Evolutionary conservation across 2,113 vertebrate species (phyloP), one percentile per base, ranked within the genome.

Genomic region (mouse (Mus musculus)): DNA sequence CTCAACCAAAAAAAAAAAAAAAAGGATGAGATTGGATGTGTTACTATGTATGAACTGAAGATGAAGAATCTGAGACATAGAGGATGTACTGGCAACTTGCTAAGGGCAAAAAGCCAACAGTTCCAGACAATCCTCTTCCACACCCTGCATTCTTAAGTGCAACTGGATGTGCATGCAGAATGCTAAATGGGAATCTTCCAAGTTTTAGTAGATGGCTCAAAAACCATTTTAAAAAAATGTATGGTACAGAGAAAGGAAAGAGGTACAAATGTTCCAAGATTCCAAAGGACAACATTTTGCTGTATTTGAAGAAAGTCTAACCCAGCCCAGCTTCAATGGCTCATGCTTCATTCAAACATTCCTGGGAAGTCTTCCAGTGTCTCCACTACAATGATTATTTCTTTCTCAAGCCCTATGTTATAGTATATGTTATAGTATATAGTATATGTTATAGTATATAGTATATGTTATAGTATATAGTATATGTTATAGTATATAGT

Each of bases 251-350:
- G 49, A 1, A 22, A 42, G 13, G 7, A 72, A 80, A 77, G 16
- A 3, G 19, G 42, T 54, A 10, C 11, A 61, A 61, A 36, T 17
- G 36, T 1, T 46, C 20, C 22, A 42, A 72, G 3, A 49, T 63
- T 46, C 65, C 12, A 28, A 91, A 88, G 1, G 5, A 0, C 33
- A 30, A 16, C 7, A 81, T 26, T 65, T 77, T 49, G 12, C 11
- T 49, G 42, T 76, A 28, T 49, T 49, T 49, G 42, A 77, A 77
- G 42, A 49, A 77, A 80, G 30, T 84, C 36, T 88, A 39, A 87
- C 42, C 78, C 9, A n/a, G 7, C 26, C 11, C 33, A 39, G 0
- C 1, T 2, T 28, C 5, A 28, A n/a, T 30, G 59, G 1, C 3
- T 33, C 19, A 19, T 24, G 16, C 2, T n/a, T 0, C 12, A 80